Evolutionary conservation across 2,113 vertebrate genomes (phyloP).

Genomic region (Phaethornis superciliosus): DNA sequence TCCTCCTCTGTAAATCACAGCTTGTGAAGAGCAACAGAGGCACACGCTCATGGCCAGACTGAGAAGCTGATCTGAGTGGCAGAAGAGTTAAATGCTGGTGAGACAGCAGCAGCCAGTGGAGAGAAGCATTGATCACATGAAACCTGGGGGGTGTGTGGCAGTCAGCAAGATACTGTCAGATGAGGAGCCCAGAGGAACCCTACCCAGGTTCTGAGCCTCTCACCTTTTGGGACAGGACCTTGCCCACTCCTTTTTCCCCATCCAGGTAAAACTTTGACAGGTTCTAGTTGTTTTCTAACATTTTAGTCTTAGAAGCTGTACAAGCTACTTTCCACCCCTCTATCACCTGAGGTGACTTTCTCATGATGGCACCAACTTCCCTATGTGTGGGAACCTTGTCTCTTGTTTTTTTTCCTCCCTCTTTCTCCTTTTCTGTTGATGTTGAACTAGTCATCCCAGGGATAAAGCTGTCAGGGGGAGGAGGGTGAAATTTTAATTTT

Average conservation of each 20-base stretch:
- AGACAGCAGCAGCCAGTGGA: background rate
- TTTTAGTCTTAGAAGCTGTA: background rate
- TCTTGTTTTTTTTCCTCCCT: background rate
- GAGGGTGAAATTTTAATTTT: constrained; percentile 18
- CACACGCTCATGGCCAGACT: background rate
- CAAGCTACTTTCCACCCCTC: background rate
- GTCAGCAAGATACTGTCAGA: background rate
- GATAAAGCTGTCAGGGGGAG: background rate
- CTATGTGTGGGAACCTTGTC: background rate
- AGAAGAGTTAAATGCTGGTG: background rate
- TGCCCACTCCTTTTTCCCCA: background rate
- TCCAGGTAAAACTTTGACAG: background rate
- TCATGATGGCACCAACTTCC: rapidly evolving
- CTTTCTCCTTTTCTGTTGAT: background rate
- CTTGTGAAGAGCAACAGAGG: background rate
- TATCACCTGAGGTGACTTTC: background rate
- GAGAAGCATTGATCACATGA: background rate
- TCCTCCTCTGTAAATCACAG: background rate
- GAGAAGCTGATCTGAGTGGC: background rate
- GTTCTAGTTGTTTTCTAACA: background rate
- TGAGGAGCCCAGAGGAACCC: background rate
- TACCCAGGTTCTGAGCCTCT: background rate
- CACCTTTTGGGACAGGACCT: background rate
- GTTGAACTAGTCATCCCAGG: background rate
- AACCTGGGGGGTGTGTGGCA: background rate